phyloP scores from a whole-genome alignment of 2,113 vertebrate species.

The Crotophaga sulcirostris region DNA sequence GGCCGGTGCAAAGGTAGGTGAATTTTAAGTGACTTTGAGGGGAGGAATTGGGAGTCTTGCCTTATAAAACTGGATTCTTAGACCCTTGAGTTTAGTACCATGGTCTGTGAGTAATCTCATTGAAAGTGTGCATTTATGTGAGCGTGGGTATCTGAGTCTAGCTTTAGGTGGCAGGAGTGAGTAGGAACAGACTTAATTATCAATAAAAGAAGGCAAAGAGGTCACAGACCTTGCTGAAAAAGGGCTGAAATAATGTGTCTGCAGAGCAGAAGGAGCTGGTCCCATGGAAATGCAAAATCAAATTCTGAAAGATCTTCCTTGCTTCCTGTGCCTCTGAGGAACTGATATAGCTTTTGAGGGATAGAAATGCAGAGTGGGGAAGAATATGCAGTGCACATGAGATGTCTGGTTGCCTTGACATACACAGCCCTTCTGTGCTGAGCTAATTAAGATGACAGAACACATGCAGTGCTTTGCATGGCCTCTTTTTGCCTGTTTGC shows the following conservation, averaged over 20 bases:
- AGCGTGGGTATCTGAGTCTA: not conserved
- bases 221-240: not conserved
- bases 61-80: not conserved
- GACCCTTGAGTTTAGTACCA: not conserved
- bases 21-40: not conserved
- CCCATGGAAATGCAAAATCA: not conserved
- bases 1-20: slow-evolving; percentile 91
- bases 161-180: not conserved
- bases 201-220: not conserved
- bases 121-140: not conserved
- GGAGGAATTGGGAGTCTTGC: not conserved
- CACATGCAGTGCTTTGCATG: not conserved
- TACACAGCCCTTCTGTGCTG: not conserved
- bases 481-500: not conserved
- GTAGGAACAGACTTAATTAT: not conserved
- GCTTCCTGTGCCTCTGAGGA: not conserved
- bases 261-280: not conserved
- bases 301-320: not conserved
- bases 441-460: not conserved
- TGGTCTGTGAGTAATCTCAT: not conserved
- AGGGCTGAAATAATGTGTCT: not conserved
- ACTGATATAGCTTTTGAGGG: not conserved
- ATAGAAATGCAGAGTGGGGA: not conserved
- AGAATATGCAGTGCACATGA: accelerated
- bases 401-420: not conserved